phyloP scores from a whole-genome alignment of 2,797 vertebrate species.

The Cephalopachus bancanus region DNA sequence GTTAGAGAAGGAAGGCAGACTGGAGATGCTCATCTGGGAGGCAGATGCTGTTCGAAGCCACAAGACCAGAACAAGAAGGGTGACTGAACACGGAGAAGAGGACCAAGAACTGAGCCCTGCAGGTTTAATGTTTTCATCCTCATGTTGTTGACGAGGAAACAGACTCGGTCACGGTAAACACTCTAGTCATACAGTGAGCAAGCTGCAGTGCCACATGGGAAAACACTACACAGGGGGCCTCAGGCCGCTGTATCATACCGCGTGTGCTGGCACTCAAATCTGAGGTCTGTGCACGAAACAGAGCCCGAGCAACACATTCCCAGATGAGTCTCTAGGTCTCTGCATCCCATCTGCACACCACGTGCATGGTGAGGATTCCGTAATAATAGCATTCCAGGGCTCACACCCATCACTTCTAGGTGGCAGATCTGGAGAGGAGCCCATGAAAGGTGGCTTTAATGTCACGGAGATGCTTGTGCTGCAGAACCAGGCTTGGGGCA shows the following conservation, averaged over 20 bases:
- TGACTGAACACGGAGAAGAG: neutral
- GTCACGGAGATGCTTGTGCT: neutral
- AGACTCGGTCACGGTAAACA: neutral
- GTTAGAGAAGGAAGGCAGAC: neutral
- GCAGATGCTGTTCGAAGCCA: neutral
- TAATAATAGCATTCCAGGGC: neutral
- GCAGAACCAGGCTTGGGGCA: neutral
- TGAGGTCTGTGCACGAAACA: neutral
- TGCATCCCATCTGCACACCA: neutral
- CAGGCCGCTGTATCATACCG: neutral
- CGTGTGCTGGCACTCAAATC: neutral
- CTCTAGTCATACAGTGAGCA: neutral
- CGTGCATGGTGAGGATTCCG: neutral
- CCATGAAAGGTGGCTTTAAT: neutral
- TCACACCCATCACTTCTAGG: neutral
- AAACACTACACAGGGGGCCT: neutral
- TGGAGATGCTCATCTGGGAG: neutral
- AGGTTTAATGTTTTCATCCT: neutral
- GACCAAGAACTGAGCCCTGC: neutral
- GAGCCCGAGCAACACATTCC: neutral
- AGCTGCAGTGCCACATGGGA: neutral
- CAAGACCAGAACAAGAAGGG: neutral
- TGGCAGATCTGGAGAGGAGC: neutral
- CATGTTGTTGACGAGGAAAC: slow-evolving; percentile 22
- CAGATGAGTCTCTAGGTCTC: neutral